Percentiles rank a stretch among this genome's conserved stretches.
Evolutionary conservation across 2,113 vertebrate species (phyloP).

Genomic region (Saguinus imperator): DNA sequence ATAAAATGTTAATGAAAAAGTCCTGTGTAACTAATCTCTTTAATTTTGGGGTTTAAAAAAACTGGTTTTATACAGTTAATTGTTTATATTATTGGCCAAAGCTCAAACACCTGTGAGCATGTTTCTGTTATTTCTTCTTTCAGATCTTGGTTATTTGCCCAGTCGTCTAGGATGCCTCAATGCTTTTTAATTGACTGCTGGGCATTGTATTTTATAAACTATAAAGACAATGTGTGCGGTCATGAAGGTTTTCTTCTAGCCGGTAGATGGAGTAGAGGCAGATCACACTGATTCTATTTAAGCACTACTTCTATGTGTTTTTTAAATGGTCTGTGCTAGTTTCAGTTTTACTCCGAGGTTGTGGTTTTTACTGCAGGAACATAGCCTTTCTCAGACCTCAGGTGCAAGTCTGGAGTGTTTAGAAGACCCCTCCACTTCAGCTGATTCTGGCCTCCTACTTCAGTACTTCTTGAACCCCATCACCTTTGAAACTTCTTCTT

Average conservation of each 20-base stretch:
- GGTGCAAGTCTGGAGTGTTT: not conserved
- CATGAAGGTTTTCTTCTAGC: not conserved
- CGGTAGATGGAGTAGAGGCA: not conserved
- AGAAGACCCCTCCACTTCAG: not conserved
- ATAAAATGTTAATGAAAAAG: not conserved
- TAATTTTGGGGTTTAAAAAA: not conserved
- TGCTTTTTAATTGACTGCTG: not conserved
- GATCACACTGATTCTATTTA: not conserved
- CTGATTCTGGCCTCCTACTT: not conserved
- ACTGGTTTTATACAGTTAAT: not conserved
- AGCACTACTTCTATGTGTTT: not conserved
- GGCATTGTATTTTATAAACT: not conserved
- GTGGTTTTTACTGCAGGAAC: not conserved
- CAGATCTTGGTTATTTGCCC: not conserved
- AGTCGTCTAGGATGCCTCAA: not conserved
- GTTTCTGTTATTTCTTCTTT: not conserved
- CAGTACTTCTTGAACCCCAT: not conserved
- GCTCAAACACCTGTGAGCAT: not conserved
- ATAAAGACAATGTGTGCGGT: not conserved
- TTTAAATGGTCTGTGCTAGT: not conserved
- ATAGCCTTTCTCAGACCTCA: not conserved
- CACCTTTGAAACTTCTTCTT: not conserved
- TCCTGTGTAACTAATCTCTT: not conserved
- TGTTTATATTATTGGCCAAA: not conserved
- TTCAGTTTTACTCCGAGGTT: not conserved